Evolutionary conservation across 2,797 vertebrate species (phyloP), one percentile per base, ranked within the genome.

Genomic region (Pampus argenteus): DNA sequence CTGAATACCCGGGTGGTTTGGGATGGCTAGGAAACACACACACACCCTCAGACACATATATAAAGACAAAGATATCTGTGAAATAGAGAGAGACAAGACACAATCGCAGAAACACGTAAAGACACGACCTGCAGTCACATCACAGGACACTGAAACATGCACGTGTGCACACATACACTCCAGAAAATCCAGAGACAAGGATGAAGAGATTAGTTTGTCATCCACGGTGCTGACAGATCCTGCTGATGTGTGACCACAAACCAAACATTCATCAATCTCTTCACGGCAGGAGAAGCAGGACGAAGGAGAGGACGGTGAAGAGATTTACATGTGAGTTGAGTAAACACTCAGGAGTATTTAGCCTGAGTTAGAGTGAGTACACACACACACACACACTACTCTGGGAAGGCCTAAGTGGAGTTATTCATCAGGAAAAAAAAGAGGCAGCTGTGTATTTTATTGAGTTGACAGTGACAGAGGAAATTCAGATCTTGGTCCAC

Each of bases 221-320:
- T 89, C 64, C 26, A 0, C 18, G 5, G 78, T 38, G 87, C 81
- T 88, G 91, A 91, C 86, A 83, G 88, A 81, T 84, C 83, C 78
- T 47, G 81, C 79, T 89, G 87, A 89, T 87, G 87, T 90, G 87
- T 82, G 84, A 88, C 89, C 88, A 81, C 89, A 88, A 86, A 83
- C 70, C 77, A 88, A 91, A 91, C 87, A 89, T 34, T 42, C 84
- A 88, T 86, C 78, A 66, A 79, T 90, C 82, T 84, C 31, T 22
- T 13, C 5, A 13, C 71, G 60, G 79, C 71, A 60, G 71, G 76
- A 66, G 73, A 3, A 62, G 84, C 59, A 10, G 70, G 66, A 72
- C 20, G 23, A 45, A 50, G 72, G 71, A 74, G 73, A 67, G 50
- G 58, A 72, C 9, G 8, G 58, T 81, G 73, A 81, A 82, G 76